Base-by-base conservation (phyloP, 1,140 invertebrate species). In the Drosophila arizonae region DNA sequence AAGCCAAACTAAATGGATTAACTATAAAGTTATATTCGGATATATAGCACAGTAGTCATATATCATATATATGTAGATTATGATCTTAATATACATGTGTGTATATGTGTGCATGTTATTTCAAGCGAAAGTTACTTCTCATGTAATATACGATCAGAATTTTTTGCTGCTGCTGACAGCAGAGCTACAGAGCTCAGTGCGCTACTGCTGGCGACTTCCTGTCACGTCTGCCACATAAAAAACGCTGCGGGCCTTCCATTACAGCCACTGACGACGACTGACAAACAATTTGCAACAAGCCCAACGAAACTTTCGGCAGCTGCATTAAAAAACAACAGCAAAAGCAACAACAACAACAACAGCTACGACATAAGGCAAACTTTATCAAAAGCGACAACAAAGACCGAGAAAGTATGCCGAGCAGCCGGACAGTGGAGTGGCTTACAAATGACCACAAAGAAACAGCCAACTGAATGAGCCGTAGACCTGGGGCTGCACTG, bases 261-360 rank as follows among this genome's bases (percentile, higher is more conserved):
- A 62, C 60, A 48, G 15, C 60, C 24, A 50, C 60, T 61, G 57
- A 60, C 43, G 57, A 60, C 26, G 57, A 45, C 43, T 60, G 46
- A 62, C 60, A 50, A 62, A 62, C 45, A 62, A 62, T 62, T 62
- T 62, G 58, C 58, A 62, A 62, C 58, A 61, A 61, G 58, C n/a
- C n/a, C 58, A 61, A 61, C 17, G 58, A 62, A 62, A 62, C 45
- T 62, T 62, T 62, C 30, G 58, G 58, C 58, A 62, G 58, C 58
- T 62, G 58, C 58, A 50, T 50, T 48, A 30, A 36, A 48, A 21
- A 62, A 36, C 24, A 5, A 48, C 43, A 57, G 21, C 15, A 13
- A 56, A 10, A 21, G 17, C 30, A 15, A 33, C 54, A 60, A 11
- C 41, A 43, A 43, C 10, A 13, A 43, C 11, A 13, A 43, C 41